phyloP scores from a whole-genome alignment of 2,888 invertebrate species.

The Diloba caeruleocephala region DNA sequence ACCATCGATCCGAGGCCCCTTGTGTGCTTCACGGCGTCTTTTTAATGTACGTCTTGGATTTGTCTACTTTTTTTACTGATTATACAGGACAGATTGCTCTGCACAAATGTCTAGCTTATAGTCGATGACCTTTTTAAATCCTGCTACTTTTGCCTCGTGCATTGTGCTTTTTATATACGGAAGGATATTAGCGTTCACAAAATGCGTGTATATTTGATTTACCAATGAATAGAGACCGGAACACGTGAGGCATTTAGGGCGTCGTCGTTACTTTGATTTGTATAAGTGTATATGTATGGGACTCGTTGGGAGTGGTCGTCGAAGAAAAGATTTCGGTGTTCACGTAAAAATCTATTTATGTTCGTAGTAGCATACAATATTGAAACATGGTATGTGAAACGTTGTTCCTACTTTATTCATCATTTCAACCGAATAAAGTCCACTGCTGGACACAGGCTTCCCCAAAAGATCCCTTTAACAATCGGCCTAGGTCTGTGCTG shows the following conservation, averaged over 20 bases:
- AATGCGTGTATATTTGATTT: conserved; percentile 37
- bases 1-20: conserved; percentile 76
- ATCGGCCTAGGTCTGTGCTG: no score
- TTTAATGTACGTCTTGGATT: conserved; percentile 72
- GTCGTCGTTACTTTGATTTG: conserved; percentile 35
- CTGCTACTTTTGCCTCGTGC: background rate
- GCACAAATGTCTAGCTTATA: conserved; percentile 7
- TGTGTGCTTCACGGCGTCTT: conserved; percentile 75
- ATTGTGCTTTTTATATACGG: conserved; percentile 15
- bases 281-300: conserved; percentile 18
- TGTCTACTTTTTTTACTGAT: conserved; percentile 61
- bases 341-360: conserved; percentile 10
- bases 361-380: conserved; percentile 7
- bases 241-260: conserved; percentile 41
- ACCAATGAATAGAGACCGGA: conserved; percentile 19
- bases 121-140: background rate
- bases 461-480: no score
- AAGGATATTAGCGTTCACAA: conserved; percentile 5
- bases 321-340: conserved; percentile 17
- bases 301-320: conserved; percentile 30
- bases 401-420: no score
- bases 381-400: conserved; percentile 26
- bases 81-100: conserved; percentile 37
- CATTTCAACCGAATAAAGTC: no score
- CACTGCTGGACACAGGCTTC: no score